Conservation (phyloP, 2,797 vertebrate species). For the Tachyglossus aculeatus region DNA sequence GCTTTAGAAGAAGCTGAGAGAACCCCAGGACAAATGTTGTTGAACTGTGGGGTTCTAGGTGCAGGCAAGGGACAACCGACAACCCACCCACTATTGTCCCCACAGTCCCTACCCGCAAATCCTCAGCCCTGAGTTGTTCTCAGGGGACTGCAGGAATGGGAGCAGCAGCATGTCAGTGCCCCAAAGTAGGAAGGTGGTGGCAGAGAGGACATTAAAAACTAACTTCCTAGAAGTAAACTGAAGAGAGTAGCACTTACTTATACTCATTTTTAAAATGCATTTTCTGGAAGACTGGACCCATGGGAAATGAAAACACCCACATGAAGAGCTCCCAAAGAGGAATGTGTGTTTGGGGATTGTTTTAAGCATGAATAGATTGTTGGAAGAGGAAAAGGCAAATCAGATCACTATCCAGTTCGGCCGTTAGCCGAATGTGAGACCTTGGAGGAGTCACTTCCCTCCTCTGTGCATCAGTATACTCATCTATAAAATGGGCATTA, state of each 20-base stretch:
- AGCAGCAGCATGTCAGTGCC: not conserved
- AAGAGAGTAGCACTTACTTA: not conserved
- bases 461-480: too few species aligned
- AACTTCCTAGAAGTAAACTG: not conserved
- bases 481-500: too few species aligned
- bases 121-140: not conserved
- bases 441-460: too few species aligned
- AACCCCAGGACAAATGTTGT: not conserved
- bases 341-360: constrained; percentile 31
- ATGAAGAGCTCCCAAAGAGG: constrained; percentile 62
- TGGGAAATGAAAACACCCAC: constrained; percentile 56
- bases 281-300: constrained; percentile 58
- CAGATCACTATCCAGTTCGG: constrained; percentile 44
- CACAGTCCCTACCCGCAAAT: not conserved
- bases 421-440: too few species aligned
- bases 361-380: constrained; percentile 56
- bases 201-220: not conserved
- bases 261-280: not conserved
- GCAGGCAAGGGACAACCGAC: not conserved
- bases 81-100: not conserved
- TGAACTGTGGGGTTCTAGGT: not conserved
- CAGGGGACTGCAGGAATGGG: not conserved
- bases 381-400: constrained; percentile 56
- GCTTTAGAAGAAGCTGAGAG: constrained; percentile 12
- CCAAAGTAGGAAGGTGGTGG: constrained; percentile 56